Percentiles rank a stretch among this genome's conserved stretches.
Conservation (phyloP, 2,113 vertebrate species). For the Tylochromis polylepis region DNA sequence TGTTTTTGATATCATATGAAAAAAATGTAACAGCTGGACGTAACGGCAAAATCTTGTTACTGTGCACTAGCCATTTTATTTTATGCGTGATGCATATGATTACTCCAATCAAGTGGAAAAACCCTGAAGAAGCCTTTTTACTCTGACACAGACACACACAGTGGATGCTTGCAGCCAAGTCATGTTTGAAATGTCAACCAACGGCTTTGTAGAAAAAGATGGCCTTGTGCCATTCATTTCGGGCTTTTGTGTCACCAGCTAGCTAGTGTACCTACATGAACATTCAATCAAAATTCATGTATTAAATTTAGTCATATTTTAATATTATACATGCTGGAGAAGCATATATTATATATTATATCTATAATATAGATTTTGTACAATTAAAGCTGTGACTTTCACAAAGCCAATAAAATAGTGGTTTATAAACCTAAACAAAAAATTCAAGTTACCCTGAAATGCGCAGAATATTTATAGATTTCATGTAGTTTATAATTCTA, state of each 20-base stretch:
- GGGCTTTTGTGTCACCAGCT: neutral
- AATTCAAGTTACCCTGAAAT: neutral
- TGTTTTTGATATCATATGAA: neutral
- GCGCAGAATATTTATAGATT: neutral
- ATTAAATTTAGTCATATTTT: neutral
- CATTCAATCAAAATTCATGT: neutral
- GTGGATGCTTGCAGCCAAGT: neutral
- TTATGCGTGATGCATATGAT: neutral
- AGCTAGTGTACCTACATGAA: neutral
- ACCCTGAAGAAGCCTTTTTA: neutral
- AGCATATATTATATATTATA: too few species aligned
- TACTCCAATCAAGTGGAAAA: neutral
- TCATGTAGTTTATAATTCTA: too few species aligned
- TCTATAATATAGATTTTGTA: neutral
- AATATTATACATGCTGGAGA: neutral
- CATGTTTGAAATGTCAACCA: slow-evolving; percentile 11
- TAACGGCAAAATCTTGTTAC: neutral
- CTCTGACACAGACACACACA: neutral
- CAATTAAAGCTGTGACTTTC: neutral
- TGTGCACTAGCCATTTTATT: neutral
- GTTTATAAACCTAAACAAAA: neutral
- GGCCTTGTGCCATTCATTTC: neutral
- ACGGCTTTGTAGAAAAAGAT: neutral
- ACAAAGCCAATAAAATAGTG: too few species aligned
- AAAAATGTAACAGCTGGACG: neutral